Evolutionary conservation across 2,113 vertebrate genomes (phyloP), one percentile per base, ranked within the genome.

Genomic region (Ploceus nigricollis): DNA sequence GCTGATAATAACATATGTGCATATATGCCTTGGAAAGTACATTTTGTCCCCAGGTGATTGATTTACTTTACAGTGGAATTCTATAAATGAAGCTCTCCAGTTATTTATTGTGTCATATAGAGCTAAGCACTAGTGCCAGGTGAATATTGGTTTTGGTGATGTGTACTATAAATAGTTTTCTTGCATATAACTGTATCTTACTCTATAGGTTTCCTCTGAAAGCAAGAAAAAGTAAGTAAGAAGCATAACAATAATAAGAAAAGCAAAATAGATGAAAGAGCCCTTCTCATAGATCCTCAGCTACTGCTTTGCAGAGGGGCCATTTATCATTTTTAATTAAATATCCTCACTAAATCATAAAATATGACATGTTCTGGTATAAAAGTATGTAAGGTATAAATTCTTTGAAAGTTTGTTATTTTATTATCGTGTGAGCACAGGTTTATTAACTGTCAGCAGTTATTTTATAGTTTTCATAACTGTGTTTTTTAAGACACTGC

Each of bases 371-470:
- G 23, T 68, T 93, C 81, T 76, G 70, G 6, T 87, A 28, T 69
- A 71, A 84, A 82, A 84, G 79, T 78, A 89, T 8, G 17, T 75
- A 68, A 60, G 25, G 7, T 85, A 70, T 89, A 91, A 87, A 96
- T 87, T 91, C 54, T 54, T 77, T 79, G 63, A 30, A 91, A 91
- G 50, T 89, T 91, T 50, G 35, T 70, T 94, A 48, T 71, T 81
- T 64, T 72, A 45, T 45, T 71, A 35, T 94, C 40, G 24, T 70
- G 5, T 69, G 48, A 87, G 23, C 54, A 47, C 39, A 95, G 64
- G 63, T 95, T 96, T 97, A 96, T 96, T 87, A 96, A 68, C 89
- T 93, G 95, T 87, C 91, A 93, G 17, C 39, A 44, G 63, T 81
- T 92, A 72, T 57, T 92, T 95, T 90, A 92, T 87, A 42, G 91